Evolutionary conservation across 1,140 invertebrate species (phyloP).

Genomic region (Mercenaria mercenaria): DNA sequence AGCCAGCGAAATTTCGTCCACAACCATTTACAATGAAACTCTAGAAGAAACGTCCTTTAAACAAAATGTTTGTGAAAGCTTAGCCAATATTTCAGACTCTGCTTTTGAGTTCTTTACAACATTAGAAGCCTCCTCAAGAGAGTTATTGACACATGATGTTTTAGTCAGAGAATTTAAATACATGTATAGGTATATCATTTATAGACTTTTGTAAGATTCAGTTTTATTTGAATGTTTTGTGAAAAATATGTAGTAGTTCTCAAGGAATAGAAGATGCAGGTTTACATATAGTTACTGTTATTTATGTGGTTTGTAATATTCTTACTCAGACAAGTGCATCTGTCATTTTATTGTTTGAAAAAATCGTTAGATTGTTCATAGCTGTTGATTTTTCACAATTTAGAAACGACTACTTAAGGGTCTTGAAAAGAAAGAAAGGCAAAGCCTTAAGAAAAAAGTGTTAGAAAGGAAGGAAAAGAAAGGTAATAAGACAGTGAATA

Average conservation of each 20-base stretch:
- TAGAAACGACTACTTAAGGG: conserved; percentile 6
- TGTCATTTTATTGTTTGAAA: conserved; percentile 10
- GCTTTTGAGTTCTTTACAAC: not conserved
- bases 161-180: not conserved
- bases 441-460: conserved; percentile 25
- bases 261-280: too few relatives aligned
- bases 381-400: conserved; percentile 27
- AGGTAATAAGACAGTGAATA: not conserved
- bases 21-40: not conserved
- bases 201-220: not conserved
- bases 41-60: conserved; percentile 7
- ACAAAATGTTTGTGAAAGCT: too few relatives aligned
- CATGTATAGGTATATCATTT: too few relatives aligned
- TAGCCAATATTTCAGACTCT: conserved; percentile 23
- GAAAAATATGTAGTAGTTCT: not conserved
- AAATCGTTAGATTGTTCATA: conserved; percentile 23
- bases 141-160: not conserved
- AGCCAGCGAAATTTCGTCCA: too few relatives aligned
- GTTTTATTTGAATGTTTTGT: not conserved
- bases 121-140: not conserved
- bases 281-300: not conserved
- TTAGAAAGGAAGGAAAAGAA: conserved; percentile 22
- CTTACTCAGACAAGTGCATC: too few relatives aligned
- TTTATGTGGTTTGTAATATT: not conserved
- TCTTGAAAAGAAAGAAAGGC: conserved; percentile 30